phyloP scores from a whole-genome alignment of 2,113 vertebrate genomes.

The Protobothrops flavoviridis region DNA sequence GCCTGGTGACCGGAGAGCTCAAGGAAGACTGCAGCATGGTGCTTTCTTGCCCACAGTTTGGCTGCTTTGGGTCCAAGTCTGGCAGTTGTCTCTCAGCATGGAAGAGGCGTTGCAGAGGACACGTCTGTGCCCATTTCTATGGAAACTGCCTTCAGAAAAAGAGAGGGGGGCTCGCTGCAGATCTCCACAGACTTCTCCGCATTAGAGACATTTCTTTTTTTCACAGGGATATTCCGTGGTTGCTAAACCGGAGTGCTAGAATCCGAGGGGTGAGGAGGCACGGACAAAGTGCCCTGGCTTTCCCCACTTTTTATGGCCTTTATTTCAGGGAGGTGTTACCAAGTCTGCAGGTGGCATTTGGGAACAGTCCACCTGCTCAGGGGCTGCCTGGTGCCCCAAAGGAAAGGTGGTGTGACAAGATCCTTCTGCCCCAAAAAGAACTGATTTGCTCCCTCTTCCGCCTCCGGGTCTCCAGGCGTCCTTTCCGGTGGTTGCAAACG shows the following conservation, averaged over 20 bases:
- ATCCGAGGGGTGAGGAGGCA: not conserved
- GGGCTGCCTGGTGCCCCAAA: not conserved
- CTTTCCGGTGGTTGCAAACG: not conserved
- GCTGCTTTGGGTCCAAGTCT: constrained; percentile 27
- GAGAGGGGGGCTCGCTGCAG: not conserved
- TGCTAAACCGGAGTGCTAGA: not conserved
- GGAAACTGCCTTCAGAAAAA: too few relatives aligned
- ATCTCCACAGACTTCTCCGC: not conserved
- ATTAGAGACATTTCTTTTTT: too few relatives aligned
- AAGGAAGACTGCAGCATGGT: not conserved
- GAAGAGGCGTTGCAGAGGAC: not conserved
- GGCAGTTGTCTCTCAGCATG: constrained; percentile 29
- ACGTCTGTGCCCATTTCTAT: not conserved
- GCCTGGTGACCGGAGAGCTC: constrained; percentile 80
- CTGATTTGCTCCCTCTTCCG: not conserved
- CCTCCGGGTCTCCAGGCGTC: not conserved
- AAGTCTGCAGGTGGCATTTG: not conserved
- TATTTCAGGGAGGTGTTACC: not conserved
- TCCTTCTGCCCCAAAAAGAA: not conserved
- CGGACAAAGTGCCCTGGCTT: too few relatives aligned
- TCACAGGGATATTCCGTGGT: not conserved
- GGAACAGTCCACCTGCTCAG: not conserved
- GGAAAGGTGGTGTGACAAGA: too few relatives aligned
- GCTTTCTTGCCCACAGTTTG: constrained; percentile 53
- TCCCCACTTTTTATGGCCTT: not conserved